Evolutionary conservation across 2,888 invertebrate genomes (phyloP).

Genomic region (Diloba caeruleocephala): DNA sequence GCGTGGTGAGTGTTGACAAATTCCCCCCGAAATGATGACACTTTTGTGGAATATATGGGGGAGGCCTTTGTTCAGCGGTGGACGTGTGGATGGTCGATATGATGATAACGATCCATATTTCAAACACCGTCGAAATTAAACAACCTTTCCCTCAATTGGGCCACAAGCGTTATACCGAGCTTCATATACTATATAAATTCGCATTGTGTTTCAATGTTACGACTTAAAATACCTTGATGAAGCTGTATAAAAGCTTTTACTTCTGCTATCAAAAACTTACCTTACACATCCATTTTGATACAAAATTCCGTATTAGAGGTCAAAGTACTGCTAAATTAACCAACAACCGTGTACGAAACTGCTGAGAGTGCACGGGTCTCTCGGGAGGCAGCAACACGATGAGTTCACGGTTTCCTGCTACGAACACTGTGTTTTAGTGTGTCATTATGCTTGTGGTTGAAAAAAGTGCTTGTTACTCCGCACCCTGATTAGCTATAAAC

Average conservation of each 20-base stretch:
- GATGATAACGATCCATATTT: no score
- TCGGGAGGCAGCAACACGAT: constrained; percentile 27
- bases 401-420: constrained; percentile 36
- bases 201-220: constrained; percentile 12
- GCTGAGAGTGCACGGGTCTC: constrained; percentile 62
- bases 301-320: constrained; percentile 54
- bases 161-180: background rate
- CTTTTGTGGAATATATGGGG: no score
- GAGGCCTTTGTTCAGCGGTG: no score
- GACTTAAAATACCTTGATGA: constrained; percentile 10
- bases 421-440: constrained; percentile 3
- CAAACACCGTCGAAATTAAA: no score
- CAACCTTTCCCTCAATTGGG: no score
- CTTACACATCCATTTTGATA: constrained; percentile 49
- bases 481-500: no score
- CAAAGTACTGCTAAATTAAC: constrained; percentile 62
- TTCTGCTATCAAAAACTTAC: constrained; percentile 47
- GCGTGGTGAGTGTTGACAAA: no score
- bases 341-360: constrained; percentile 60
- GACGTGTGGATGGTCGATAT: no score
- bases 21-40: no score
- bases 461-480: no score
- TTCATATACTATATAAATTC: constrained; percentile 3
- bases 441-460: no score
- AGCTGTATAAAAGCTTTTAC: constrained; percentile 47